phyloP scores from a whole-genome alignment of 2,888 invertebrate genomes.

The Dasysyrphus tricinctus region DNA sequence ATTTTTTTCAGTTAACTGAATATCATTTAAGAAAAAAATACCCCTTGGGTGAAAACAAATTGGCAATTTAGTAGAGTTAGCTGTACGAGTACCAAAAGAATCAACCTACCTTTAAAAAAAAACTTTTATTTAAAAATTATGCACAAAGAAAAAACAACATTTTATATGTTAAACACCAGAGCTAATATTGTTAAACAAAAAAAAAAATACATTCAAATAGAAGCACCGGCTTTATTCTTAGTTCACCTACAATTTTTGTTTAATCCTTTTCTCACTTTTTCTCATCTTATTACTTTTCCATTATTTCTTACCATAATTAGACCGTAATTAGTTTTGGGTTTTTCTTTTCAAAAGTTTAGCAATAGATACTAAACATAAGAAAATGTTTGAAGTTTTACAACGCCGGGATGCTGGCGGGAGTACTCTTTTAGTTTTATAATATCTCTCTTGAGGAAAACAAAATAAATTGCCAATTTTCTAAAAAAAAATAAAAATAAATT shows the following conservation, averaged over 20 bases:
- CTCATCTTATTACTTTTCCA: slow-evolving; percentile 54
- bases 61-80: too few species aligned
- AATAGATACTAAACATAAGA: slow-evolving; percentile 17
- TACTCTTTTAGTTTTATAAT: slow-evolving; percentile 28
- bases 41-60: too few species aligned
- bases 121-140: too few species aligned
- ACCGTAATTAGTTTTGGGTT: slow-evolving; percentile 67
- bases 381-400: slow-evolving; percentile 47
- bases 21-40: too few species aligned
- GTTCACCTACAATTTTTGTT: background rate
- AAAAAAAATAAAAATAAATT: background rate
- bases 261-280: slow-evolving; percentile 27
- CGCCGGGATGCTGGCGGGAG: background rate
- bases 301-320: slow-evolving; percentile 64
- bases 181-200: too few species aligned
- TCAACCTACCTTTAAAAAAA: too few species aligned
- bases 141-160: too few species aligned
- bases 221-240: background rate
- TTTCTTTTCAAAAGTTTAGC: slow-evolving; percentile 35
- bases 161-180: too few species aligned
- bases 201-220: background rate
- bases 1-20: too few species aligned
- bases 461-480: slow-evolving; percentile 54
- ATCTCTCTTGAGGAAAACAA: slow-evolving; percentile 14
- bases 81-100: too few species aligned